phyloP scores from a whole-genome alignment of 2,888 invertebrate genomes.

The Eucera pruinosa region DNA sequence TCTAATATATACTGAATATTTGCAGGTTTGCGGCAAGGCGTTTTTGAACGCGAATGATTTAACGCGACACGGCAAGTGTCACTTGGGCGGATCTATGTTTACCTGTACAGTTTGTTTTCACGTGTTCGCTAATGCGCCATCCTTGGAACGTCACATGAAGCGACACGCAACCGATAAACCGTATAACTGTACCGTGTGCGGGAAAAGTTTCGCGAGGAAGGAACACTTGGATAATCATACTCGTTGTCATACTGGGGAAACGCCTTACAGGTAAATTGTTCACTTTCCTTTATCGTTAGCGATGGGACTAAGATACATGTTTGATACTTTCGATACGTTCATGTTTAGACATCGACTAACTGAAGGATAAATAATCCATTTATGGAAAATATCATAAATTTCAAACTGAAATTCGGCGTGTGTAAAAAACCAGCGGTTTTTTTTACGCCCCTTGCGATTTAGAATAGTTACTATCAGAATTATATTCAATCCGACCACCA shows the following conservation, averaged over 20 bases:
- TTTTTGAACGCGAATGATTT: slow-evolving; percentile 92
- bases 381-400: too few relatives aligned
- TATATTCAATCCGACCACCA: too few relatives aligned
- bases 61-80: slow-evolving; percentile 93
- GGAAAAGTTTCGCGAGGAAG: slow-evolving; percentile 94
- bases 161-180: slow-evolving; percentile 93
- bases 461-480: too few relatives aligned
- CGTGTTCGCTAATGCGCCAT: slow-evolving; percentile 89
- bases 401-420: too few relatives aligned
- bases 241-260: slow-evolving; percentile 93
- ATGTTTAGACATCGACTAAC: too few relatives aligned
- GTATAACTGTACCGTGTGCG: slow-evolving; percentile 93
- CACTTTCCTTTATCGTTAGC: background rate
- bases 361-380: too few relatives aligned
- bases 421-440: too few relatives aligned
- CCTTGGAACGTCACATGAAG: slow-evolving; percentile 90
- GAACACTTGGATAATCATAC: slow-evolving; percentile 95
- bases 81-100: slow-evolving; percentile 91
- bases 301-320: too few relatives aligned
- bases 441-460: too few relatives aligned
- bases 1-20: slow-evolving; percentile 78
- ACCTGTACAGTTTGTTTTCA: slow-evolving; percentile 90
- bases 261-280: slow-evolving; percentile 89
- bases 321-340: too few relatives aligned
- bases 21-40: slow-evolving; percentile 91